Conservation (phyloP, 2,113 vertebrate species). For the Corythornis madagascariensis region DNA sequence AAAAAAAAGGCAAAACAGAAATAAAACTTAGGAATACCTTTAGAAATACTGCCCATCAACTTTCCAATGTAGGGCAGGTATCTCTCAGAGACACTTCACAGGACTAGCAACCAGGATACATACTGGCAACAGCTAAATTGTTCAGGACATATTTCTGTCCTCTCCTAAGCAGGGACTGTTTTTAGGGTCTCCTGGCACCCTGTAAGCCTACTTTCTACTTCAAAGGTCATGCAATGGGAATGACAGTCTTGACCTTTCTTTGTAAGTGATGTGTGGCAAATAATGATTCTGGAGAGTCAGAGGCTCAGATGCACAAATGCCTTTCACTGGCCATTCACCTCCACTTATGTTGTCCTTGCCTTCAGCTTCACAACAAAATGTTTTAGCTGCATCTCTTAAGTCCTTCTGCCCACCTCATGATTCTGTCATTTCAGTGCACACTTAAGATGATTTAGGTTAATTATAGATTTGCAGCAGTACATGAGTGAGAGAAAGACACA, state of each 20-base stretch:
- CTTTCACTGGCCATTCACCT: background rate
- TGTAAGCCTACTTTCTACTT: background rate
- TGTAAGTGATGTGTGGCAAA: background rate
- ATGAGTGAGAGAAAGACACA: background rate
- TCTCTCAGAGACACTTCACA: background rate
- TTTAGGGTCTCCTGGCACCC: background rate
- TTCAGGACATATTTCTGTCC: background rate
- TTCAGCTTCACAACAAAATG: background rate
- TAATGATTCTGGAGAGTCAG: background rate
- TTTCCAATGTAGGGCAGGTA: background rate
- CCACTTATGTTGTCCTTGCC: rapidly evolving
- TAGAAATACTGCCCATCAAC: background rate
- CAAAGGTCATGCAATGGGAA: background rate
- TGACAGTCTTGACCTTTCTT: background rate
- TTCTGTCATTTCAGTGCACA: background rate
- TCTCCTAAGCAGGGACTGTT: background rate
- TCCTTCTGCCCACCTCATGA: background rate
- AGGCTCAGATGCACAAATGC: background rate
- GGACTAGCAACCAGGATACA: background rate
- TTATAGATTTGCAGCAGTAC: slow-evolving; percentile 36
- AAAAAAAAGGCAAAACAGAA: background rate
- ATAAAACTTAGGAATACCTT: background rate
- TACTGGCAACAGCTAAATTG: background rate
- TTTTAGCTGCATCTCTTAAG: background rate
- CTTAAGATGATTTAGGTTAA: slow-evolving; percentile 46